Conservation (phyloP, 2,888 invertebrate species). For the Sinohyriopsis cumingii region DNA sequence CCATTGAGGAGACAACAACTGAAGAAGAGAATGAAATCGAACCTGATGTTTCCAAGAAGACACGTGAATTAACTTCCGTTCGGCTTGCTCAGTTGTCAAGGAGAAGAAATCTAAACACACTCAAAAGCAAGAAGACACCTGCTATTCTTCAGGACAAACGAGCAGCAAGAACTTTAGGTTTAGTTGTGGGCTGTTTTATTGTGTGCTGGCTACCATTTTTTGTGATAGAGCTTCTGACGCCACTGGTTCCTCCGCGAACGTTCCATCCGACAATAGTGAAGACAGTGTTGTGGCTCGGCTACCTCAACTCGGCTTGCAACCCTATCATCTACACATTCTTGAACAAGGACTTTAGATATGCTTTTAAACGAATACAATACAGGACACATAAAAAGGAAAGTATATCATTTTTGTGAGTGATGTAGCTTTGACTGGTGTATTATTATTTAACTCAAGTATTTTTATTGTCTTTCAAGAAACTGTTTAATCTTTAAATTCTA, state of each 20-base stretch:
- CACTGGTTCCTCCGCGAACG: conserved; percentile 83
- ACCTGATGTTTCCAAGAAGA: background rate
- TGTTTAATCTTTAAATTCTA: no score
- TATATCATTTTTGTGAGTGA: no score
- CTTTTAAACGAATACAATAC: conserved; percentile 86
- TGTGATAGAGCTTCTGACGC: conserved; percentile 89
- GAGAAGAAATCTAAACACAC: no score
- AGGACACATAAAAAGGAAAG: conserved; percentile 67
- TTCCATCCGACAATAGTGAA: conserved; percentile 89
- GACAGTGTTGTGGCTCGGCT: conserved; percentile 96
- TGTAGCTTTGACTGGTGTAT: no score
- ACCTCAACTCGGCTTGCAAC: conserved; percentile 96
- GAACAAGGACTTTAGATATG: conserved; percentile 96
- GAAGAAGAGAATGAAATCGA: conserved; percentile 4
- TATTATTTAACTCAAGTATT: no score
- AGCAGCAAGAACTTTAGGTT: conserved; percentile 93
- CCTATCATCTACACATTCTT: conserved; percentile 95
- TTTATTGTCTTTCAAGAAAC: no score
- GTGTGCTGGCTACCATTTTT: conserved; percentile 95
- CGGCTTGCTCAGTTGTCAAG: no score
- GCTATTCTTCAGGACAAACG: conserved; percentile 64
- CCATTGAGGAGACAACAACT: background rate
- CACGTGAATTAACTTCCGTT: no score
- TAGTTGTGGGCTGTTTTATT: conserved; percentile 96
- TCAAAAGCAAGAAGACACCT: conserved; percentile 13